phyloP scores from a whole-genome alignment of 2,888 invertebrate species.

The Pristionchus entomophagus region DNA sequence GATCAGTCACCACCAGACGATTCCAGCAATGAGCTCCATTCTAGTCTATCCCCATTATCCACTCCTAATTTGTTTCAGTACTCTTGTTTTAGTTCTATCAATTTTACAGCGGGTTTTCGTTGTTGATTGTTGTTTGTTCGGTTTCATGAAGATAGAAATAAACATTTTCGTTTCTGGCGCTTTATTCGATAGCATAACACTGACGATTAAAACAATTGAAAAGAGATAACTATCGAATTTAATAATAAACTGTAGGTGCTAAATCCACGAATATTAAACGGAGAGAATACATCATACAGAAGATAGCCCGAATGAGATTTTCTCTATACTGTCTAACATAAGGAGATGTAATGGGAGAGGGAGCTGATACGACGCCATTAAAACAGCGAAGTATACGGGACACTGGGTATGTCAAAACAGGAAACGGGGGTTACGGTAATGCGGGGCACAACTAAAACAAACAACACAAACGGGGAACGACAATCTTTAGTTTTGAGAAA shows the following conservation, averaged over 20 bases:
- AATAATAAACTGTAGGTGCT: background rate
- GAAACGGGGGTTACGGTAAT: constrained; percentile 10
- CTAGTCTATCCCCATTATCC: background rate
- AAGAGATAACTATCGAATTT: constrained; percentile 13
- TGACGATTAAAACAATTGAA: constrained; percentile 36
- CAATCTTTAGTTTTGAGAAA: constrained; percentile 12
- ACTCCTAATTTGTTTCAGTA: constrained; percentile 1
- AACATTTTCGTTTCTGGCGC: background rate
- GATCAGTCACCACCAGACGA: background rate
- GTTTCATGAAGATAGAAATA: background rate
- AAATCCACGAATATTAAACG: background rate
- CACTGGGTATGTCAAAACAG: background rate
- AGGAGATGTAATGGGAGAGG: background rate
- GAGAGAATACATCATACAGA: background rate
- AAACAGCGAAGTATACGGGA: constrained; percentile 8
- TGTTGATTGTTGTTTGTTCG: constrained; percentile 3
- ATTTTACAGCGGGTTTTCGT: constrained; percentile 15
- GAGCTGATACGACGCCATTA: constrained; percentile 4
- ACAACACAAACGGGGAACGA: background rate
- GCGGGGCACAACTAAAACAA: constrained; percentile 12
- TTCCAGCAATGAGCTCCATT: background rate
- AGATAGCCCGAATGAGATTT: background rate
- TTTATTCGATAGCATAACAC: constrained; percentile 40
- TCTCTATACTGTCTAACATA: constrained; percentile 12
- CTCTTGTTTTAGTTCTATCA: background rate